These are phyloP conservation scores for Falco peregrinus DNA, from an alignment of 2,797 vertebrate species.

Conservation along the genomic window DNA sequence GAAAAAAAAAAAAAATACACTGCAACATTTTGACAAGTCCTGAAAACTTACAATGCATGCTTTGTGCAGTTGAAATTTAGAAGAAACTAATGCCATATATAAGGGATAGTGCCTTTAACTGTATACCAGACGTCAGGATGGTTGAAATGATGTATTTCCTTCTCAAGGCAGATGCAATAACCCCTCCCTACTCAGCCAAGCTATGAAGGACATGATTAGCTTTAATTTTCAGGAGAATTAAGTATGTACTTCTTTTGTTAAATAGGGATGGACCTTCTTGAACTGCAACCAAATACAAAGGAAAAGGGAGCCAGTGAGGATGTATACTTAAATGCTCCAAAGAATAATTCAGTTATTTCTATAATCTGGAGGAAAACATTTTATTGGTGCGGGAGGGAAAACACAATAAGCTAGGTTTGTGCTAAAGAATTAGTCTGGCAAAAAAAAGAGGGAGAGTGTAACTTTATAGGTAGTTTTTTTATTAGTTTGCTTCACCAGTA, in stretches of 20 bases:
- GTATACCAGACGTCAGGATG: neutral
- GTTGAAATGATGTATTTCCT: neutral
- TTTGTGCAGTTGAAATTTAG: neutral
- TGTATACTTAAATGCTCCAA: slow-evolving; percentile 29
- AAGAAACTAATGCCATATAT: neutral
- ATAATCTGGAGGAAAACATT: slow-evolving; percentile 12
- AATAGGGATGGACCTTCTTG: neutral
- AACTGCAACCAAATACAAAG: neutral
- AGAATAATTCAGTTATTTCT: slow-evolving; percentile 3
- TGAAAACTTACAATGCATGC: neutral
- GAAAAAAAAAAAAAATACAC: neutral
- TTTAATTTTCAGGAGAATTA: slow-evolving; percentile 8
- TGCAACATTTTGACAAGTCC: slow-evolving; percentile 24
- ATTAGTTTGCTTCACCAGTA: slow-evolving; percentile 76
- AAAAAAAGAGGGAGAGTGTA: slow-evolving; percentile 75
- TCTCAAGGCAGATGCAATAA: slow-evolving; percentile 1
- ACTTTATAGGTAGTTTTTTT: slow-evolving; percentile 79
- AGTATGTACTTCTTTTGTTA: neutral
- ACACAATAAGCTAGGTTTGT: slow-evolving; percentile 45
- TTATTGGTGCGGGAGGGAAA: slow-evolving; percentile 25
- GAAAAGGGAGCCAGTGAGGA: slow-evolving; percentile 46
- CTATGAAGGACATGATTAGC: neutral
- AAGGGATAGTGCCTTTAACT: neutral
- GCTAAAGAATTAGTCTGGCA: slow-evolving; percentile 72
- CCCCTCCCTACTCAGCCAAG: neutral